A percentile compares a stretch with the other conserved stretches of the same genome.
These are phyloP conservation scores for Astatoreochromis straeleni DNA, from an alignment of 2,113 vertebrate genomes.

Conservation along the genomic window DNA sequence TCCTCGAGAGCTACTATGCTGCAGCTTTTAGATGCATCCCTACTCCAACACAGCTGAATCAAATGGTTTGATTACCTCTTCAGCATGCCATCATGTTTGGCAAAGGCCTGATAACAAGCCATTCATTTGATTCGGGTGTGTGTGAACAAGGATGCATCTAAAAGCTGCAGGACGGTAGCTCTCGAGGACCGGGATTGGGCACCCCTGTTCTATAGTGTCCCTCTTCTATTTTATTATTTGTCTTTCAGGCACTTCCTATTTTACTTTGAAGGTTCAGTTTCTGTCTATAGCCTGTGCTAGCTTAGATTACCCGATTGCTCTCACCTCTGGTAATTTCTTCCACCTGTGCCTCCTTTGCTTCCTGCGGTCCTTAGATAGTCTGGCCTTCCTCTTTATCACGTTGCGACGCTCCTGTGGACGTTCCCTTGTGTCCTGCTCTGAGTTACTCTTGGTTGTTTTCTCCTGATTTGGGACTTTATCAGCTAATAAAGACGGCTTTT, in stretches of 20 bases:
- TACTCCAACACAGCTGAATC: too few species aligned
- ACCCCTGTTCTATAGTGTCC: rapidly evolving
- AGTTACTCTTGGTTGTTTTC: neutral
- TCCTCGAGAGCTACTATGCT: too few species aligned
- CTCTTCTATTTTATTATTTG: neutral
- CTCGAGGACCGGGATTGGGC: too few species aligned
- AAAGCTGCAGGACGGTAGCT: too few species aligned
- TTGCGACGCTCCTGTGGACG: neutral
- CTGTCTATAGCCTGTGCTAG: neutral
- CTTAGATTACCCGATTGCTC: neutral
- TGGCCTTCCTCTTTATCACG: neutral
- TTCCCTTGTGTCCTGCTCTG: neutral
- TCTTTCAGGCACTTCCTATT: neutral
- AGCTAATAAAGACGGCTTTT: rapidly evolving
- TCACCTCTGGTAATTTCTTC: neutral
- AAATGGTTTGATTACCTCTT: too few species aligned
- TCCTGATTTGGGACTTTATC: neutral
- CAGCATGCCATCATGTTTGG: too few species aligned
- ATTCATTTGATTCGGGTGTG: too few species aligned
- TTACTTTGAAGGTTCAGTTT: neutral
- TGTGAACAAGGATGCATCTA: too few species aligned
- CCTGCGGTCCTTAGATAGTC: neutral
- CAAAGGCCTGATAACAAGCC: too few species aligned
- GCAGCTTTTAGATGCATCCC: too few species aligned
- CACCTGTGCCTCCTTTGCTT: neutral